These are phyloP conservation scores for Emydocephalus ijimae DNA, from an alignment of 2,113 vertebrate species.

Conservation along the genomic window DNA sequence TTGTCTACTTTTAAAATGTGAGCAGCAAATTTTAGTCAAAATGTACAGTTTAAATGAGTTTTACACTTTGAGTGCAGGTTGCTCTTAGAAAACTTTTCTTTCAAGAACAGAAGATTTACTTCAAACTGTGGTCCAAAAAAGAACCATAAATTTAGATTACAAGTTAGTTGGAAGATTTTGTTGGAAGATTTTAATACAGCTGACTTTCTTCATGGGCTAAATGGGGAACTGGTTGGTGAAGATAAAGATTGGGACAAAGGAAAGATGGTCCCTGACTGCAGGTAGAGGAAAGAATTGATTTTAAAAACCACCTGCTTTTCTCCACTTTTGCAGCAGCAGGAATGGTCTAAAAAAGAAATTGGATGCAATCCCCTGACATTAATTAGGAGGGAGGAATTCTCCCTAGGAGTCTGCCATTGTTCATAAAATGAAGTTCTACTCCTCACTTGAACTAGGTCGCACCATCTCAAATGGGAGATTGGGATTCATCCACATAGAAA, in stretches of 20 bases:
- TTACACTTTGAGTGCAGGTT: background rate
- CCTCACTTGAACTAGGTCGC: background rate
- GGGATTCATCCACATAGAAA: background rate
- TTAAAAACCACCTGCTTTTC: background rate
- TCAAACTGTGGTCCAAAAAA: background rate
- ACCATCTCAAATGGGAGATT: background rate
- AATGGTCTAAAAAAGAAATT: background rate
- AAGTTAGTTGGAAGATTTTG: background rate
- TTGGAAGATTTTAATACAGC: background rate
- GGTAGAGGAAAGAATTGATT: background rate
- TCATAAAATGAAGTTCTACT: background rate
- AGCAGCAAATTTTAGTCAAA: background rate
- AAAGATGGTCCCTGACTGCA: background rate
- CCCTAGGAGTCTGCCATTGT: background rate
- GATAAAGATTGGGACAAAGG: background rate
- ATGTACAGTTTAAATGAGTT: background rate
- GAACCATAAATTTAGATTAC: background rate
- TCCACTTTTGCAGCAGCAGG: background rate
- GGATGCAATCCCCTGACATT: background rate
- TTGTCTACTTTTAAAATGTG: background rate
- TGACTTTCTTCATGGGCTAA: background rate
- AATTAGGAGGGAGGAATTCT: background rate
- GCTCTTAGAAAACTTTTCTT: background rate
- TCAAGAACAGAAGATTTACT: background rate
- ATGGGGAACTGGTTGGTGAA: background rate